phyloP scores from a whole-genome alignment of 2,113 vertebrate genomes.

The Morone chrysops region DNA sequence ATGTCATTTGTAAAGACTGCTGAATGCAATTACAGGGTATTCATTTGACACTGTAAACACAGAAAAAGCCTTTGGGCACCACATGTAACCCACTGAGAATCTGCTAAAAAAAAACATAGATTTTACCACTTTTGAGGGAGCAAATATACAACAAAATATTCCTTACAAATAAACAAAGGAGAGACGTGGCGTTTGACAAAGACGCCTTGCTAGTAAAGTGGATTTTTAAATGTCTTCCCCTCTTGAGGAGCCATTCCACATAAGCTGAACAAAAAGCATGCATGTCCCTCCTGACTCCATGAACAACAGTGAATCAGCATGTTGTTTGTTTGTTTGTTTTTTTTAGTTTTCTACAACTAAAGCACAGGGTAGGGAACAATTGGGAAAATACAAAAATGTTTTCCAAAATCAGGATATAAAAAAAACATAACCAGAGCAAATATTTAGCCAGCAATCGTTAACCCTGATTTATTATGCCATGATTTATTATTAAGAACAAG shows the following conservation, averaged over 20 bases:
- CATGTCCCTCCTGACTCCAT: slow-evolving; percentile 34
- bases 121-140: slow-evolving; percentile 10
- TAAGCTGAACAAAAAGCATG: slow-evolving; percentile 40
- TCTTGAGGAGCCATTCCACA: slow-evolving; percentile 26
- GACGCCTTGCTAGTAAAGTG: slow-evolving; percentile 9
- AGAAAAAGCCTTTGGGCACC: slow-evolving; percentile 26
- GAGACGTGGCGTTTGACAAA: slow-evolving; percentile 28
- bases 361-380: not conserved
- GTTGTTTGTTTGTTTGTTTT: slow-evolving; percentile 24
- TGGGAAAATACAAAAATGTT: not conserved
- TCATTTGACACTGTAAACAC: slow-evolving; percentile 56
- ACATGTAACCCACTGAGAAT: slow-evolving; percentile 34
- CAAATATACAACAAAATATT: slow-evolving; percentile 25
- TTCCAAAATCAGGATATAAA: not conserved
- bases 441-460: not conserved
- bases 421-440: not conserved
- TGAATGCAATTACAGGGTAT: slow-evolving; percentile 41
- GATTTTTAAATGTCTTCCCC: not conserved
- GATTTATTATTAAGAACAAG: not conserved
- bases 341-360: not conserved
- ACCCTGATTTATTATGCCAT: not conserved
- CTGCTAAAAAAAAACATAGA: not conserved
- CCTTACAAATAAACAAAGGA: slow-evolving; percentile 45
- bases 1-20: slow-evolving; percentile 40
- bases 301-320: slow-evolving; percentile 22